Conservation (phyloP, 2,797 vertebrate species). For the Cercopithecus neglectus region DNA sequence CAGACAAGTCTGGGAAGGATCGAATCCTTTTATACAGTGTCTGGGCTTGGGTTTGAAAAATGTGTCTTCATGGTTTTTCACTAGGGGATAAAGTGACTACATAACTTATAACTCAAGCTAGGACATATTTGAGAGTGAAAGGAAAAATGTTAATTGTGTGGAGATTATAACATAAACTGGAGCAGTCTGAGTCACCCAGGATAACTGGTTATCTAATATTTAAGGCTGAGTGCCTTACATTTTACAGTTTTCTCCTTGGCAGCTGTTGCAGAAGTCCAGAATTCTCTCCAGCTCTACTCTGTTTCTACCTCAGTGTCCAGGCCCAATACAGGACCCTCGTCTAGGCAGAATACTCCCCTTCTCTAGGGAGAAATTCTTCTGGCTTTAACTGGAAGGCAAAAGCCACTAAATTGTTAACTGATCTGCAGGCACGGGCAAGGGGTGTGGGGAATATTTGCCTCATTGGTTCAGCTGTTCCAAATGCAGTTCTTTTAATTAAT, state of each 20-base stretch:
- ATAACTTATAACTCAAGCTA: slow-evolving; percentile 12
- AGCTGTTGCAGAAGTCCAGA: background rate
- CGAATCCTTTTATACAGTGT: background rate
- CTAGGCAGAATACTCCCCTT: background rate
- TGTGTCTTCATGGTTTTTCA: background rate
- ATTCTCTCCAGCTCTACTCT: background rate
- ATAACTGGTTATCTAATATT: background rate
- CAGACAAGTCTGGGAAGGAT: background rate
- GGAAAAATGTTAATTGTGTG: background rate
- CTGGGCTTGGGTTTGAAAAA: background rate
- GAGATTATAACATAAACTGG: background rate
- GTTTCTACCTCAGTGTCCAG: background rate
- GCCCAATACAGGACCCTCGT: background rate
- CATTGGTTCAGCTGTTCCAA: slow-evolving; percentile 60
- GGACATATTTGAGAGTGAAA: background rate
- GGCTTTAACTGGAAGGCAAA: slow-evolving; percentile 41
- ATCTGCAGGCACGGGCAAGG: background rate
- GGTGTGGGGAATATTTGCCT: background rate
- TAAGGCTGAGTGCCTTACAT: background rate
- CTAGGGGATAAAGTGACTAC: background rate
- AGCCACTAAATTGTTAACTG: slow-evolving; percentile 13
- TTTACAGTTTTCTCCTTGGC: background rate
- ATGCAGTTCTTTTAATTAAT: slow-evolving; percentile 62
- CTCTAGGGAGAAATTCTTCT: slow-evolving; percentile 22
- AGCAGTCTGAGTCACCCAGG: background rate